phyloP scores from a whole-genome alignment of 1,140 invertebrate genomes.

The Aradophagus sp. region DNA sequence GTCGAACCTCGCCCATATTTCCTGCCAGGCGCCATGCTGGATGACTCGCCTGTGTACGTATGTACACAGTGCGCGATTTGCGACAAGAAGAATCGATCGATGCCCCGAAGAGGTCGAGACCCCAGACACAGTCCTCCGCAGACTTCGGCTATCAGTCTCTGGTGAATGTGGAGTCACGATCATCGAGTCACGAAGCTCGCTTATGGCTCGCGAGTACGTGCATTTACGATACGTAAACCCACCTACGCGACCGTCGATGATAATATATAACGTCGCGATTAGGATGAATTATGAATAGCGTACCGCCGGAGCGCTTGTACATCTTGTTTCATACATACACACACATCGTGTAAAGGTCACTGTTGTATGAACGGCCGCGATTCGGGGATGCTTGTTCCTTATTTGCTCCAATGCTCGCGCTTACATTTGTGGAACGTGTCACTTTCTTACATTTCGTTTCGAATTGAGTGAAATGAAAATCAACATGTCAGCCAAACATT shows the following conservation, averaged over 20 bases:
- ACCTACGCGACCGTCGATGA: conserved; percentile 31
- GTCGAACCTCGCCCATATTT: conserved; percentile 3
- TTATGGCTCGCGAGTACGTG: conserved; percentile 27
- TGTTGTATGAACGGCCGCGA: conserved; percentile 11
- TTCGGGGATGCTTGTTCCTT: conserved; percentile 33
- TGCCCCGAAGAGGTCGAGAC: conserved; percentile 55
- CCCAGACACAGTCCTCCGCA: conserved; percentile 44
- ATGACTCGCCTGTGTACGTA: conserved; percentile 6
- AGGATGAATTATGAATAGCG: conserved; percentile 53
- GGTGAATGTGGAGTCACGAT: conserved; percentile 51
- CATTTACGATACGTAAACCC: conserved; percentile 31
- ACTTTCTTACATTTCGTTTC: too few relatives aligned
- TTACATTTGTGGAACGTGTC: background rate
- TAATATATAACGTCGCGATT: conserved; percentile 55
- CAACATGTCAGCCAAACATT: too few relatives aligned
- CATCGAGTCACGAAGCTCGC: conserved; percentile 52
- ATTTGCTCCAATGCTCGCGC: conserved; percentile 19
- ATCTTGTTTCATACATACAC: conserved; percentile 31
- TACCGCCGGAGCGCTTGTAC: conserved; percentile 40
- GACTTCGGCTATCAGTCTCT: conserved; percentile 55
- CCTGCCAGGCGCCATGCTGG: conserved; percentile 19
- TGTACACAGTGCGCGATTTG: conserved; percentile 39
- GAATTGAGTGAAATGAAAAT: too few relatives aligned
- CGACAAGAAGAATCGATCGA: conserved; percentile 57
- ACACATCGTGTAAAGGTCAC: conserved; percentile 29